Base-by-base conservation (phyloP, 2,888 invertebrate species). In the Nowickia ferox region DNA sequence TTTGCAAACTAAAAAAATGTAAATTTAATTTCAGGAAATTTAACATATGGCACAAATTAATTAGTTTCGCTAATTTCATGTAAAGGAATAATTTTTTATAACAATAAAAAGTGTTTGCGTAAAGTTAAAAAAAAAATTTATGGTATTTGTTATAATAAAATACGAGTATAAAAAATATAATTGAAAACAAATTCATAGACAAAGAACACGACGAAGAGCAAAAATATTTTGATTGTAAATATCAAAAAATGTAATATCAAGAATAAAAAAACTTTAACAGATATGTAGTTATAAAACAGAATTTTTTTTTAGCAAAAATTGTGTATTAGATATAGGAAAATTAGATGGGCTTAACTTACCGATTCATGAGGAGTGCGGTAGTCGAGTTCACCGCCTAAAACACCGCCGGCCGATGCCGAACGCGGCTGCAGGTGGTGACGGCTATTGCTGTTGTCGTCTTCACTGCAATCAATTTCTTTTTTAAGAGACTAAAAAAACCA, bases 401-500 rank as follows among this genome's bases (percentile, higher is more conserved):
- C 90, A 87, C 92, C 91, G 95, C 96, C 90, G 88, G 90, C 92
- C 84, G 91, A 91, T 87, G 95, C 95, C 90, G 94, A 95, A 93
- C 96, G 96, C 84, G 91, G 90, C 88, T 90, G 91, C 89, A 91
- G 89, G 89, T 91, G 90, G 88, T 91, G 91, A 88, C 91, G 90
- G 87, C 91, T 91, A 84, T 90, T 91, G 88, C 91, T 91, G 88
- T 91, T 91, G 82, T 91, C 92, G 80, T 97, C 97, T 90, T 97
- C 97, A 90, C 95, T 95, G 91, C 96, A 97, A 92, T 97, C 97
- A 90, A 96, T 95, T 94, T 97, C 97, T 94, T 97, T 97, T 93
- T 97, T 97, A 91, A 97, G 93, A 88, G 97, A 97, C 97, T 97
- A 94, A 77, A 88, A 4, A 59, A 53, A 8, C 8, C 9, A n/a